Evolutionary conservation across 2,797 vertebrate species (phyloP).

Genomic region (Melanotaenia boesemani): DNA sequence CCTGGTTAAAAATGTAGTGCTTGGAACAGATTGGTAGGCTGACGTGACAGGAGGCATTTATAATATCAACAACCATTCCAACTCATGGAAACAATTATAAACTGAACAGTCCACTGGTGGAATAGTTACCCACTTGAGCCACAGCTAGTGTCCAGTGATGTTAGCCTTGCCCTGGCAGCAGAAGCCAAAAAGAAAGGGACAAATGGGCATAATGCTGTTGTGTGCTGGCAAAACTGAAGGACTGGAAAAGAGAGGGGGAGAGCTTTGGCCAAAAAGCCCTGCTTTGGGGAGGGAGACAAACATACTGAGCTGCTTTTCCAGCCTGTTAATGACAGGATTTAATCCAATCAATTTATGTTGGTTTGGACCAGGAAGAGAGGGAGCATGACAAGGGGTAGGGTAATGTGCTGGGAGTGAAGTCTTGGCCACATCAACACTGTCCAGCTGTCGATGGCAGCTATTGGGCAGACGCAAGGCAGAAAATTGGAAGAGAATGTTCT

Average conservation of each 20-base stretch:
- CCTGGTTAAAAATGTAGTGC: conserved; percentile 55
- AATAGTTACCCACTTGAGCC: conserved; percentile 71
- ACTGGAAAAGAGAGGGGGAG: conserved; percentile 75
- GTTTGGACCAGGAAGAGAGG: conserved; percentile 82
- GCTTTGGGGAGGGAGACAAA: conserved; percentile 80
- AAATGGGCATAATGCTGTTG: conserved; percentile 77
- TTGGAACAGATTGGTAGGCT: conserved; percentile 52
- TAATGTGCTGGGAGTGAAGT: conserved; percentile 81
- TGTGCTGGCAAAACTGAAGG: conserved; percentile 74
- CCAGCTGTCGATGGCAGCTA: conserved; percentile 83
- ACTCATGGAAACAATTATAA: conserved; percentile 66
- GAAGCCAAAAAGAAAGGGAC: conserved; percentile 69
- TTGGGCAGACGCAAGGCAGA: conserved; percentile 79
- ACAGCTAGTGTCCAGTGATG: conserved; percentile 72
- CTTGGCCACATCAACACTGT: conserved; percentile 80
- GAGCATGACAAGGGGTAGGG: conserved; percentile 80
- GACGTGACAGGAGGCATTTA: conserved; percentile 60
- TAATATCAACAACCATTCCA: conserved; percentile 51
- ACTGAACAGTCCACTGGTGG: conserved; percentile 55
- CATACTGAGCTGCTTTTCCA: conserved; percentile 84
- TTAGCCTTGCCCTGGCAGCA: conserved; percentile 64
- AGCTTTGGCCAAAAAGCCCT: conserved; percentile 75
- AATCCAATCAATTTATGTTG: conserved; percentile 85
- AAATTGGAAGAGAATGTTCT: conserved; percentile 85
- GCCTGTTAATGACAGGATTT: conserved; percentile 86